A percentile compares a stretch with the other conserved stretches of the same genome.
These are phyloP conservation scores for Murina feae DNA, from an alignment of 2,113 vertebrate genomes.

Conservation along the genomic window DNA sequence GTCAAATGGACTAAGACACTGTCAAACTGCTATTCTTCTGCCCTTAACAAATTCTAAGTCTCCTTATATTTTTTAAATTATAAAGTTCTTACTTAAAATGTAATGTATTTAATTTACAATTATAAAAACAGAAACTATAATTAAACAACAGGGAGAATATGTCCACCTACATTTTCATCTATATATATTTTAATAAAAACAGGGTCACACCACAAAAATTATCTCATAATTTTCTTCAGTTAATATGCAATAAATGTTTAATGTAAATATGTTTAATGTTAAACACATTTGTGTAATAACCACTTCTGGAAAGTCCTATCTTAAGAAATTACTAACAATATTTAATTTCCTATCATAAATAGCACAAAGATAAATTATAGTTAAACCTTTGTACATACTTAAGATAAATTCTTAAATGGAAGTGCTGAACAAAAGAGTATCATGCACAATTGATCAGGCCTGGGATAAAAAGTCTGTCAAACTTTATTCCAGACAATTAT, in stretches of 20 bases:
- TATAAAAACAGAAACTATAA: neutral
- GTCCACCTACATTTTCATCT: neutral
- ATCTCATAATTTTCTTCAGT: neutral
- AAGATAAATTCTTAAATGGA: constrained; percentile 10
- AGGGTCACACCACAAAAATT: neutral
- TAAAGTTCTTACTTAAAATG: constrained; percentile 31
- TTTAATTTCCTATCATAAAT: neutral
- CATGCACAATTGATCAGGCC: neutral
- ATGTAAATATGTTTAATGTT: neutral
- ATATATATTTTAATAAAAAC: neutral
- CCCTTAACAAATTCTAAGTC: constrained; percentile 24
- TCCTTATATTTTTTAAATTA: neutral
- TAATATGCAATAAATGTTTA: neutral
- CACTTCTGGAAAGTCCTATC: neutral
- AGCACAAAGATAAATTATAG: neutral
- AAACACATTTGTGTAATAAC: neutral
- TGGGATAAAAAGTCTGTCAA: constrained; percentile 11
- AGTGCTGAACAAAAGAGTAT: neutral
- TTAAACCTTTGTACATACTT: neutral
- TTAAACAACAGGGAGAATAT: neutral
- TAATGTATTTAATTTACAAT: neutral
- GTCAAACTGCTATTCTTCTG: neutral
- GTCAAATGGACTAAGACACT: neutral
- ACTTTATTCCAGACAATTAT: neutral
- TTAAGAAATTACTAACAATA: neutral